A percentile compares a stretch with the other conserved stretches of the same genome.
phyloP scores from a whole-genome alignment of 2,797 vertebrate genomes.

The Hephaestus fuliginosus region DNA sequence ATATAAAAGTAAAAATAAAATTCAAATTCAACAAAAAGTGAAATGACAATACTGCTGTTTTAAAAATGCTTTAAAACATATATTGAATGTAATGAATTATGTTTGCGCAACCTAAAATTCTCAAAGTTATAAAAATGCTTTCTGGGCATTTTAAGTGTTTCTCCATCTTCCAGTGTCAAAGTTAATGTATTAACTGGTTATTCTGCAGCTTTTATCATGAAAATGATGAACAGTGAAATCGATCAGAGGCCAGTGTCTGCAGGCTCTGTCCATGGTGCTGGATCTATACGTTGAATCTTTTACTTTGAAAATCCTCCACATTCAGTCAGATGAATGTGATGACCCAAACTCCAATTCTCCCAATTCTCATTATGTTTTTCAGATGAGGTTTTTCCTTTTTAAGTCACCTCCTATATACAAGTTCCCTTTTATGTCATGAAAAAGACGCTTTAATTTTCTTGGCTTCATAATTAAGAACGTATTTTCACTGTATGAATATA shows the following conservation, averaged over 20 bases:
- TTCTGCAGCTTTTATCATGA: background rate
- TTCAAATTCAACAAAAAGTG: no score
- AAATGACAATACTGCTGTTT: no score
- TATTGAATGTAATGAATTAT: background rate
- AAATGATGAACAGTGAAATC: background rate
- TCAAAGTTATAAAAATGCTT: no score
- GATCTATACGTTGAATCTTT: conserved; percentile 26
- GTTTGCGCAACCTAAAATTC: background rate
- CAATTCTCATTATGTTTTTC: background rate
- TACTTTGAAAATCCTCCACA: background rate
- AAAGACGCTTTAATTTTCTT: background rate
- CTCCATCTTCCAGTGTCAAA: background rate
- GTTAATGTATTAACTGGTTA: background rate
- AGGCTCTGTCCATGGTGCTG: conserved; percentile 70
- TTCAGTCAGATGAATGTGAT: background rate
- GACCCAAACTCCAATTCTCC: background rate
- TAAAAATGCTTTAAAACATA: no score
- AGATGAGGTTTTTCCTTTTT: background rate
- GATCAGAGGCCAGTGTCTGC: background rate
- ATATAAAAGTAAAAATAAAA: no score
- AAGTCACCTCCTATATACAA: background rate
- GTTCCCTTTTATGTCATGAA: background rate
- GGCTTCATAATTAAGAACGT: no score
- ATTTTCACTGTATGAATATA: background rate
- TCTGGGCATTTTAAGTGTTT: no score